Evolutionary conservation across 1,140 invertebrate species (phyloP).

Genomic region (Tyrophagus putrescentiae): DNA sequence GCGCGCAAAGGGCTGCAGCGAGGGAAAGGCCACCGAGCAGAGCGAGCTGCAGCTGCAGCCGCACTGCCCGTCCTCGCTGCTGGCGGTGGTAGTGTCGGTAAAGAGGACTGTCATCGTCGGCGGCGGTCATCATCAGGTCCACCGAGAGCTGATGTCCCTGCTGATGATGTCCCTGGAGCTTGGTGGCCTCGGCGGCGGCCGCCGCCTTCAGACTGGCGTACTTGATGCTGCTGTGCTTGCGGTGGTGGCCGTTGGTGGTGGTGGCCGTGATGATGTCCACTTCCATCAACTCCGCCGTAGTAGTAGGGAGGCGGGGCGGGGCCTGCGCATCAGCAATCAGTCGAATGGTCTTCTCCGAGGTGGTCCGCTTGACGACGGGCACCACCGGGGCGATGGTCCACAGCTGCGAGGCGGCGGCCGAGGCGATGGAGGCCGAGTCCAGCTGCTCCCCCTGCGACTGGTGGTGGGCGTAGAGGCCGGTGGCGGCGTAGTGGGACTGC

Average conservation of each 20-base stretch:
- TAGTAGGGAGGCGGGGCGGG: background rate
- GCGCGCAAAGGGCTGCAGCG: slow-evolving; percentile 29
- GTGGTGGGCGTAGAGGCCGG: slow-evolving; percentile 26
- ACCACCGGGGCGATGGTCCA: background rate
- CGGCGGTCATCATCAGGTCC: background rate
- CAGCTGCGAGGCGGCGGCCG: background rate
- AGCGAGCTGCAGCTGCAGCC: too few species aligned
- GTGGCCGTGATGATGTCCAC: background rate
- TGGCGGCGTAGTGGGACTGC: slow-evolving; percentile 23
- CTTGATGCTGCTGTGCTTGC: background rate
- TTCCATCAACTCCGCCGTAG: background rate
- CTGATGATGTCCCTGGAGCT: too few species aligned
- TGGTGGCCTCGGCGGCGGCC: too few species aligned
- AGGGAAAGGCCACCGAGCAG: background rate
- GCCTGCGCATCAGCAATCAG: too few species aligned
- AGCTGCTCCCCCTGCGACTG: slow-evolving; percentile 10
- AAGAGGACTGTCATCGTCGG: slow-evolving; percentile 5
- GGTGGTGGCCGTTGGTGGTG: background rate
- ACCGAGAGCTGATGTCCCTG: too few species aligned
- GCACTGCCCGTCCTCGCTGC: background rate
- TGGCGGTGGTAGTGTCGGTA: too few species aligned
- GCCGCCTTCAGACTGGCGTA: slow-evolving; percentile 6
- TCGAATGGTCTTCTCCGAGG: background rate
- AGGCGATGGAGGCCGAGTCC: background rate
- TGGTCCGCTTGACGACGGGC: background rate